Evolutionary conservation across 2,797 vertebrate species (phyloP), one percentile per base, ranked within the genome.

Genomic region (Synaphobranchus kaupii): DNA sequence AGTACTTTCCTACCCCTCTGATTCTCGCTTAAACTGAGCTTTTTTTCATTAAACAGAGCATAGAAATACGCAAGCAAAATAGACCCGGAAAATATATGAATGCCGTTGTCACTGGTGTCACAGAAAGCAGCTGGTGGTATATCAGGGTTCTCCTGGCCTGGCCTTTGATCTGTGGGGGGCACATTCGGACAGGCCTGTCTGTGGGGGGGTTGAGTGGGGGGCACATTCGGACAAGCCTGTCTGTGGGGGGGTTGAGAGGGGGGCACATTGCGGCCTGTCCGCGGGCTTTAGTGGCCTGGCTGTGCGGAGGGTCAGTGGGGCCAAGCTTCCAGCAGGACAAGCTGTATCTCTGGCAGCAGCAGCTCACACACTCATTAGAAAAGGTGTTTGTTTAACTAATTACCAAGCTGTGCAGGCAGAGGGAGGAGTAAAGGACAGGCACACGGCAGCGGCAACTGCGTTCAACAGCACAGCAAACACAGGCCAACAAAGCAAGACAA

Each of bases 391-490:
- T 97, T 97, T 97, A 98, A 99, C 97, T 96, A 97, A 99, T 99
- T 99, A 99, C 95, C 95, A 97, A 97, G 96, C 97, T 96, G 97
- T 97, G 98, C 96, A 97, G 96, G 97, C 96, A 96, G 94, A 93
- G 94, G 96, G 95, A 95, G 93, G 7, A 1, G 52, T 13, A 54
- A 92, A 95, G 71, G 92, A 94, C 88, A 85, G 93, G 95, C 94
- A 96, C 97, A 97, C 96, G 93, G 92, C 94, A 94, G 93, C 92
- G 87, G 90, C 92, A 95, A 93, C 94, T 94, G 94, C 94, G 95
- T 99, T 99, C 98, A 99, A 99, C 97, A 99, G 97, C 98, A 98
- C 97, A 97, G 95, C 96, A 99, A 99, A 99, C 96, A 93, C 96
- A 97, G 97, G 97, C 96, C 97, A 97, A 96, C 96, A 97, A 95